A percentile compares a stretch with the other conserved stretches of the same genome.
Conservation (phyloP, 2,888 invertebrate genomes). For the Lasius fuliginosus region DNA sequence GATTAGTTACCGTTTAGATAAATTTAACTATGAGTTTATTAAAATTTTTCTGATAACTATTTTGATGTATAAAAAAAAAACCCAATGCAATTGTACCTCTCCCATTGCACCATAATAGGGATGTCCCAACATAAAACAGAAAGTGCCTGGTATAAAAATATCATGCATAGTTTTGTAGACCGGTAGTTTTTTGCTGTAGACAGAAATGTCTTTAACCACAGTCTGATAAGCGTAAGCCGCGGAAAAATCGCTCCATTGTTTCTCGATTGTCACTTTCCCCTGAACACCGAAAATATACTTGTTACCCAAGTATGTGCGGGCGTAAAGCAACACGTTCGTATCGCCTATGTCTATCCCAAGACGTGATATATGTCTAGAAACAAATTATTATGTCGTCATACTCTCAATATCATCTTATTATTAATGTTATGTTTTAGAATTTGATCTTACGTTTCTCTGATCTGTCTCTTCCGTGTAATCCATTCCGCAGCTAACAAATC, state of each 20-base stretch:
- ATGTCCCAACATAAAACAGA: constrained; percentile 92
- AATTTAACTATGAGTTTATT: not conserved
- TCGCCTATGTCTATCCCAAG: constrained; percentile 93
- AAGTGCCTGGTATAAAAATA: constrained; percentile 90
- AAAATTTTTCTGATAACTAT: not conserved
- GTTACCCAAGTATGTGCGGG: constrained; percentile 91
- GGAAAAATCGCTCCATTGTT: constrained; percentile 90
- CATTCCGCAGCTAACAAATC: constrained; percentile 60
- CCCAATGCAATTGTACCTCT: constrained; percentile 87
- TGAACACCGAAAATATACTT: constrained; percentile 88
- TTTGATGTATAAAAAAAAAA: not conserved
- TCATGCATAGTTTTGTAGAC: constrained; percentile 87
- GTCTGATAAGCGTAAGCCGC: constrained; percentile 91
- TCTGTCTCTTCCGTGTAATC: constrained; percentile 86
- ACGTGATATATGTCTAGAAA: constrained; percentile 89
- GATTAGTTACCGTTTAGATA: not conserved
- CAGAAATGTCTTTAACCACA: constrained; percentile 87
- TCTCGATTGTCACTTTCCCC: constrained; percentile 90
- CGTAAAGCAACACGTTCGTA: constrained; percentile 90
- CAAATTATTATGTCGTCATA: not conserved
- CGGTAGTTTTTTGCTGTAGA: constrained; percentile 85
- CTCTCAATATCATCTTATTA: not conserved
- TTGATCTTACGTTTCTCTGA: constrained; percentile 88
- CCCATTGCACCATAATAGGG: constrained; percentile 94
- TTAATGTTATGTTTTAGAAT: not conserved